phyloP scores from a whole-genome alignment of 2,113 vertebrate genomes.

The Capreolus pygargus region DNA sequence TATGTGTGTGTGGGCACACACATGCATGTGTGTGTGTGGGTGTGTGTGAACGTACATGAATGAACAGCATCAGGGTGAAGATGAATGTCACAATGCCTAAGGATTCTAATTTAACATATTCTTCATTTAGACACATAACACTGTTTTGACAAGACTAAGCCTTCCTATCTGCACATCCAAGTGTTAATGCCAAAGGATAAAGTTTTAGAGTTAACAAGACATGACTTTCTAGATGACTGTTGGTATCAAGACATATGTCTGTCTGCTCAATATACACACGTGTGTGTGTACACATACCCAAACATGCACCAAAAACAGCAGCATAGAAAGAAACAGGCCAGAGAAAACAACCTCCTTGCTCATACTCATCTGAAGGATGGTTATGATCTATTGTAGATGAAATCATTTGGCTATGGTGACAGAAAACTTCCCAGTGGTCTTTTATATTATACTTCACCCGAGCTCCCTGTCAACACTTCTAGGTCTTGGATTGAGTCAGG shows the following conservation, averaged over 20 bases:
- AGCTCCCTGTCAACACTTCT: conserved; percentile 68
- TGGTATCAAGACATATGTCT: neutral
- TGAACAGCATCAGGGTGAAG: neutral
- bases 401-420: conserved; percentile 45
- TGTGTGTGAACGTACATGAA: too few relatives aligned
- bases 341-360: neutral
- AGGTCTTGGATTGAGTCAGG: conserved; percentile 58
- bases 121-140: neutral
- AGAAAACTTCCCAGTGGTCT: conserved; percentile 67
- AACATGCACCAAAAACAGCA: neutral
- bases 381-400: conserved; percentile 64
- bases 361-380: conserved; percentile 44
- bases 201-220: conserved; percentile 2
- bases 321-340: neutral
- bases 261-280: neutral
- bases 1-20: neutral
- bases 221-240: neutral
- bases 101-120: neutral
- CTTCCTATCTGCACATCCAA: neutral
- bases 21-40: neutral
- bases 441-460: conserved; percentile 60
- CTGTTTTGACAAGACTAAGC: neutral
- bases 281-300: neutral
- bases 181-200: neutral
- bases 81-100: neutral